A percentile compares a stretch with the other conserved stretches of the same genome.
Evolutionary conservation across 2,113 vertebrate species (phyloP).

Genomic region (Leucopsar rothschildi): DNA sequence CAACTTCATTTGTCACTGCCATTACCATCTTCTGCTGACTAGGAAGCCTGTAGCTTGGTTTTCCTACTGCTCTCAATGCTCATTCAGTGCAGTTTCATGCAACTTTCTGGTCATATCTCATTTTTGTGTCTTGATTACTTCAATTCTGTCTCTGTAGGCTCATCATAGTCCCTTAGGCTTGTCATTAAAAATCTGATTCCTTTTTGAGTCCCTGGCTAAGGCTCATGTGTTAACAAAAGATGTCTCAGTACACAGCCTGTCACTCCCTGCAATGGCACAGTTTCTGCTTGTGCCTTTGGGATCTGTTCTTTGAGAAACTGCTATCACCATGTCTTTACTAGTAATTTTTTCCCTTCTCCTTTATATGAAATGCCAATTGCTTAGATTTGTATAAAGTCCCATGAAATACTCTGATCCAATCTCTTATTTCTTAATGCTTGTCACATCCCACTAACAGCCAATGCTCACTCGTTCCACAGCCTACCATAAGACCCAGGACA

Average conservation of each 20-base stretch:
- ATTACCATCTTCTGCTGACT: not conserved
- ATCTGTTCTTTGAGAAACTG: not conserved
- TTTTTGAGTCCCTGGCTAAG: not conserved
- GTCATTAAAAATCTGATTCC: not conserved
- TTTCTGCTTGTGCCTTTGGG: conserved; percentile 1
- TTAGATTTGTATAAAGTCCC: conserved; percentile 5
- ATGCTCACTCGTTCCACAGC: not conserved
- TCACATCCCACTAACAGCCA: conserved; percentile 1
- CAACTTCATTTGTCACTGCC: not conserved
- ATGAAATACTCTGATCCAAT: not conserved
- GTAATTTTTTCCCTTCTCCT: conserved; percentile 7
- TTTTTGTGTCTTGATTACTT: not conserved
- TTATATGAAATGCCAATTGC: not conserved
- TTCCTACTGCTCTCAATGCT: not conserved
- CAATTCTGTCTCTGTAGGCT: not conserved
- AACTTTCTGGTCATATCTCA: not conserved
- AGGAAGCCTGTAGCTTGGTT: not conserved
- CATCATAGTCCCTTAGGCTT: not conserved
- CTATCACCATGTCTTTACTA: not conserved
- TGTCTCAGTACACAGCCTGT: not conserved
- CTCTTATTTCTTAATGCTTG: conserved; percentile 22
- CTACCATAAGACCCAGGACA: not conserved
- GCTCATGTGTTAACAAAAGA: not conserved
- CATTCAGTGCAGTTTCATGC: not conserved
- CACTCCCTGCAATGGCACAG: not conserved